Percentiles rank a stretch among this genome's conserved stretches.
Conservation (phyloP, 1,140 invertebrate genomes). For the Ptiloglossa arizonensis region DNA sequence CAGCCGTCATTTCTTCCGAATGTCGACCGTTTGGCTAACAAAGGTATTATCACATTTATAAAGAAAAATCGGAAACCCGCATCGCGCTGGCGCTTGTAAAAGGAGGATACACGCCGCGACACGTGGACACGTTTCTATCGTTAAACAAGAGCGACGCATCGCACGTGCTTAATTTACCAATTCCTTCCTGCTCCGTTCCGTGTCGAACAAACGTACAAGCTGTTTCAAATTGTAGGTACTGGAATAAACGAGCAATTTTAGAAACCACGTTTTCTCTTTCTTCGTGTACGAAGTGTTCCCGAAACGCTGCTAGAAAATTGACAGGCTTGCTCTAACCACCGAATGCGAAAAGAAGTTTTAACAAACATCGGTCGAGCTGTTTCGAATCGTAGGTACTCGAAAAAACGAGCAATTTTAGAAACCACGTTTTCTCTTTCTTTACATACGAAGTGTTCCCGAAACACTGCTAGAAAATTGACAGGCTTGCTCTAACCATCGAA, state of each 20-base stretch:
- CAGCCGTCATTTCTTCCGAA: background rate
- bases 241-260: background rate
- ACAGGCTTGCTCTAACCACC: too few relatives aligned
- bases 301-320: too few relatives aligned
- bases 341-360: too few relatives aligned
- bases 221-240: background rate
- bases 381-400: background rate
- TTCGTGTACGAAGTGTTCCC: too few relatives aligned
- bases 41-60: conserved; percentile 7
- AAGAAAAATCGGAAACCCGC: conserved; percentile 5
- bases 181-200: background rate
- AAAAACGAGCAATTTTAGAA: background rate
- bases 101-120: background rate
- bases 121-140: background rate
- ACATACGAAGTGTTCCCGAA: too few relatives aligned
- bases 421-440: background rate
- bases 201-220: background rate
- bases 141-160: background rate
- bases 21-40: conserved; percentile 10
- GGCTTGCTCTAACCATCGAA: too few relatives aligned
- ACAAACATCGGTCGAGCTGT: too few relatives aligned
- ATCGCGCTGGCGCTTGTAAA: background rate
- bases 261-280: background rate
- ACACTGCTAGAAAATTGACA: too few relatives aligned
- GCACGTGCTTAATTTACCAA: conserved; percentile 5